A percentile compares a stretch with the other conserved stretches of the same genome.
phyloP scores from a whole-genome alignment of 2,888 invertebrate genomes.

The Scrobipalpa costella region DNA sequence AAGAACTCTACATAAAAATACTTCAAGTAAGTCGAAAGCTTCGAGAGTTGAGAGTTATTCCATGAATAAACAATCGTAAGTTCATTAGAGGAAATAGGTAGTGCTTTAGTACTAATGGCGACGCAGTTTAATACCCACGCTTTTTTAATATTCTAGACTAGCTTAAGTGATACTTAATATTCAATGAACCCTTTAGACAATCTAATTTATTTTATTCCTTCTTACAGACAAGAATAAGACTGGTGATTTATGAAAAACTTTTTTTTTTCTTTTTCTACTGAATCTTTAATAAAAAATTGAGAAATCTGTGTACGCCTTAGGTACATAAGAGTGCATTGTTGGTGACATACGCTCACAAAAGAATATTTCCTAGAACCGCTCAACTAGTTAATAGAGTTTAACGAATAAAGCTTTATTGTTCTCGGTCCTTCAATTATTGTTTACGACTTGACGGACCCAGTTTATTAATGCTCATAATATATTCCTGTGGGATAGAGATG shows the following conservation, averaged over 20 bases:
- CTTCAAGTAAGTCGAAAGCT: neutral
- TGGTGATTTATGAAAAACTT: too few relatives aligned
- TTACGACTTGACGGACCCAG: constrained; percentile 38
- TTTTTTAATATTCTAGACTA: too few relatives aligned
- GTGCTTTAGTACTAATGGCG: neutral
- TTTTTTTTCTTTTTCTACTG: too few relatives aligned
- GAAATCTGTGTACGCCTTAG: neutral
- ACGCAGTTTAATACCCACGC: neutral
- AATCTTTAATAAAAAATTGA: too few relatives aligned
- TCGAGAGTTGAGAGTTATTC: neutral
- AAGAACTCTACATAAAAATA: neutral
- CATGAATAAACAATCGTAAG: too few relatives aligned
- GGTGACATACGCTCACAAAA: neutral
- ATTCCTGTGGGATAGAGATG: constrained; percentile 36
- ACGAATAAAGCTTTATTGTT: constrained; percentile 13
- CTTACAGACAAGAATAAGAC: too few relatives aligned
- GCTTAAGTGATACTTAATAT: too few relatives aligned
- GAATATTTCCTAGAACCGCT: constrained; percentile 7
- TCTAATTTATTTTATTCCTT: too few relatives aligned
- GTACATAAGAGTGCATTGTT: neutral
- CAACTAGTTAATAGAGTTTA: constrained; percentile 1
- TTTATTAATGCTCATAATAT: constrained; percentile 47
- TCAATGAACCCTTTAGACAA: too few relatives aligned
- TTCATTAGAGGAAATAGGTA: constrained; percentile 5
- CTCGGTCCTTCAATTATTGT: constrained; percentile 40